Evolutionary conservation across 2,113 vertebrate species (phyloP), one percentile per base, ranked within the genome.

Genomic region (Cavia aperea): DNA sequence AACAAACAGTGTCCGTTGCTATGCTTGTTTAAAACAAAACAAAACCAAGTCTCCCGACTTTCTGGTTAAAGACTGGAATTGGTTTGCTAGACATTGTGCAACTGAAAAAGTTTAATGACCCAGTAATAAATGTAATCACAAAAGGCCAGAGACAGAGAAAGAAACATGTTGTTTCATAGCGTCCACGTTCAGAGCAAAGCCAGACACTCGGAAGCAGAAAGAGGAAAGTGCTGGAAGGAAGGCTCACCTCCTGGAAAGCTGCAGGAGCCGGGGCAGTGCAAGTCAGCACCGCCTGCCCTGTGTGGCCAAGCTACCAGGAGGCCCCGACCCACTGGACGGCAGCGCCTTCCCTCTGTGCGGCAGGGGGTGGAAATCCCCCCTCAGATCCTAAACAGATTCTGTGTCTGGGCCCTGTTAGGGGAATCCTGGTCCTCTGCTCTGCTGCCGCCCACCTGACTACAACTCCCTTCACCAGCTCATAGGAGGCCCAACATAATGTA

Each of bases 121-220:
- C 49, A 31, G 5, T 70, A 13, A 81, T 7, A n/a, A 39, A 72
- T 4, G 33, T 24, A 58, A 2, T 12, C 39, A 77, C 0, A 16
- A 36, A 36, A 92, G 43, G 54, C 72, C 81, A 85, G 81, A 31
- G 29, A 39, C 36, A 9, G 49, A 73, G 26, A 54, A 24, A 66
- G 75, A 46, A 62, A 49, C 2, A 4, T 0, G 1, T 31, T 5
- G 46, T 39, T 5, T 36, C 21, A 18, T 7, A 0, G 43, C 5
- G 29, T 15, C 16, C 7, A 12, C 5, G 36, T 83, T 54, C 60
- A 54, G n/a, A 60, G 9, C 46, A 49, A 13, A 0, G 7, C n/a
- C 73, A 23, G 46, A 43, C 7, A 56, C 31, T 19, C 0, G 29
- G 29, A 24, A 2, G 0, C 0, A 6, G 19, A 5, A 29, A 54